Base-by-base conservation (phyloP, 2,888 invertebrate species). In the Nowickia ferox region DNA sequence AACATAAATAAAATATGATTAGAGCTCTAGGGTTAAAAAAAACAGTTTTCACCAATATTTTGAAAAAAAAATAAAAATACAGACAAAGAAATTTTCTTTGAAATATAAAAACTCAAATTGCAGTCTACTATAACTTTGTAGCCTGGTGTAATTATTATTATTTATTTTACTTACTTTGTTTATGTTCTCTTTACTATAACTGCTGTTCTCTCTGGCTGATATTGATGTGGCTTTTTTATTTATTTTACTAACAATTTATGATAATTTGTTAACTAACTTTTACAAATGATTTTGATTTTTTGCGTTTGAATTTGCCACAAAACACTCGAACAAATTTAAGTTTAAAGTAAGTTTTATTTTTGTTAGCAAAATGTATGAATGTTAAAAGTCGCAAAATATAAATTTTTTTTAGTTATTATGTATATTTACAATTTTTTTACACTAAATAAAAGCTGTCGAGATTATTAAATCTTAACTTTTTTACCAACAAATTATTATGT, bases 101-200 rank as follows among this genome's bases (percentile, higher is more conserved):
- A 51, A 51, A 9, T 8, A 17, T 51, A 19, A 9, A 6, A 19
- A 46, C 1, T 8, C 2, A 48, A 17, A 30, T 6, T 30, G 2
- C 6, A 6, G 17, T 8, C 0, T 38, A 1, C 42, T 15, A 42
- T 9, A 17, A 61, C 11, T 44, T 40, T 68, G 68, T 15, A 13
- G 38, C 13, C 8, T 40, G 13, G 51, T 68, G 68, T 40, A 68
- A 40, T 40, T 19, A 53, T 40, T 55, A 5, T 59, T 65, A 42
- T 44, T 65, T 46, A 53, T 76, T 65, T 42, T 17, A 71, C 63
- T 71, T 44, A 63, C 69, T 51, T 71, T 71, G 38, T 61, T 61
- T 61, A 42, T 61, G 10, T 38, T 53, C 9, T 59, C 3, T 42
- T 51, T 40, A 13, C 51, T 61, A 51, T 22, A 19, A 42, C 53